Evolutionary conservation across 2,888 invertebrate genomes (phyloP), one percentile per base, ranked within the genome.

Genomic region (Sarcophaga caerulescens): DNA sequence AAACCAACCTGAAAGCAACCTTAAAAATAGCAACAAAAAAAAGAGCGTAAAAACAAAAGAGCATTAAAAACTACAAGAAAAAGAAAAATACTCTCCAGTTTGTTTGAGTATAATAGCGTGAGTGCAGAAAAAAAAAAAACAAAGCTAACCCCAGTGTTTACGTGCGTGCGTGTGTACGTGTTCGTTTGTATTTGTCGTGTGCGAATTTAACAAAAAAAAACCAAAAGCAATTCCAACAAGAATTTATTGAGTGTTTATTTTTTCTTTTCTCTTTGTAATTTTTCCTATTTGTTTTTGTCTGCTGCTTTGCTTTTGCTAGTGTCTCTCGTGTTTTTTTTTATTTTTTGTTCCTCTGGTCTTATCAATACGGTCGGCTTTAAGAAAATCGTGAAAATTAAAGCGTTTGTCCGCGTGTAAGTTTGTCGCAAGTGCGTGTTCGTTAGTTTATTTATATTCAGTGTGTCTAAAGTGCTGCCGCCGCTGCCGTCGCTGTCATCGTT

Each of bases 151-250:
- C 12, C 70, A 65, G 14, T 14, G 0, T 11, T 21, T 75, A 60
- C 59, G 47, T 69, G 35, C 17, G 47, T 63, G 75, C 25, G 45
- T 44, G 69, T 23, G 60, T 66, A 69, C 25, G 45, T 44, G 69
- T 23, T 47, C 59, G 65, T 70, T 70, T 76, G 57, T 10, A 19
- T 11, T n/a, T 35, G 2, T 14, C 57, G 5, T 10, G 44, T 25
- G 44, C 35, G 21, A 62, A 66, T 66, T 77, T 47, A 73, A 57
- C 68, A 66, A 85, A 81, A 35, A 73, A 57, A 73, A 62, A 85
- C 10, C 73, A 69, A 85, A 81, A 78, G 45, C 71, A 73, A 84
- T 63, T 80, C 70, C 81, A 86, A 84, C 25, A 84, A 86, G 78
- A 84, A 81, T 86, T 81, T 81, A 77, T 77, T 85, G 76, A 69